Evolutionary conservation across 2,113 vertebrate genomes (phyloP), one percentile per base, ranked within the genome.

Genomic region (Pedetes capensis): DNA sequence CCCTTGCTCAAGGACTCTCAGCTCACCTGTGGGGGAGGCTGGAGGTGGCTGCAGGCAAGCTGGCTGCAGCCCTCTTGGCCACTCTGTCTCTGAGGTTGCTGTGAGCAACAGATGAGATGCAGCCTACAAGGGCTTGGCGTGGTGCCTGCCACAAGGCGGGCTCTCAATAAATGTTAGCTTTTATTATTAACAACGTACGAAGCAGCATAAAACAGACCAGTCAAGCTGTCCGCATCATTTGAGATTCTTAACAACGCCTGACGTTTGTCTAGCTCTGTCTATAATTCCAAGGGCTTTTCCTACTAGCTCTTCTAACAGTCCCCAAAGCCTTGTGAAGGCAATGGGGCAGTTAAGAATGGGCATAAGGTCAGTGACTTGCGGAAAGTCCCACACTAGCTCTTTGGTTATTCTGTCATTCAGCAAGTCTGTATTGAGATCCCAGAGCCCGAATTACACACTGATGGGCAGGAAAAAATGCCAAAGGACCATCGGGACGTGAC

Each of bases 161-260:
- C 53, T 51, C 61, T 89, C 94, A 49, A 39, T 95, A 86, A 90
- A 92, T 76, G 85, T 88, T 85, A 92, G 91, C 86, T 96, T 92
- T 95, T 74, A 92, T 96, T 96, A 94, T 95, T 90, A 95, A 89
- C 92, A 94, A 71, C 88, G 81, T 37, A 72, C n/a, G 27, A 92
- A 76, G 74, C 68, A 69, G 64, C 78, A 14, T 59, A 69, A 75
- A 87, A 64, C 93, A 84, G 80, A 71, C 34, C 22, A 22, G 34
- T 74, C 22, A n/a, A 89, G 81, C 76, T 87, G 37, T 74, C 69
- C 0, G 2, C 84, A 78, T 72, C 55, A 29, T 71, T 86, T 87
- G 91, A 80, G 88, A 94, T 94, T 75, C 37, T 90, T 90, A 90
- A 94, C 76, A 55, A 82, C 20, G 81, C 88, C 85, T 91, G 89